Base-by-base conservation (phyloP, 2,797 vertebrate species). In the Acipenser oxyrinchus region DNA sequence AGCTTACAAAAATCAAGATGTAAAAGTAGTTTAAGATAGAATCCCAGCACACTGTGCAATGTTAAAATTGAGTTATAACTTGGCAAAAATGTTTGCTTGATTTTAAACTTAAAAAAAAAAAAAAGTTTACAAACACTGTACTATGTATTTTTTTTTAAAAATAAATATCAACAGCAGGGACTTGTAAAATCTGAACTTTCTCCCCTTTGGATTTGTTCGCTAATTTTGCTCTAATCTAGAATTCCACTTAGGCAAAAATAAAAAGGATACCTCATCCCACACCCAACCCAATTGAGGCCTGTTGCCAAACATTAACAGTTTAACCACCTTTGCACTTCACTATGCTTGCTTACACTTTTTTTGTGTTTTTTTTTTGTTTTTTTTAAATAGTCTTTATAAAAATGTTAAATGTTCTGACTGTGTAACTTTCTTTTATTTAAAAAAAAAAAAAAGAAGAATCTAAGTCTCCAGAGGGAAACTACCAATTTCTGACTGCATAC, bases 381-480 rank as follows among this genome's bases (percentile, higher is more conserved):
- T 12, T 53, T 37, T 37, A 37, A 37, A 37, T 37, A 37, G 23
- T 66, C 48, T 62, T 65, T 66, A 67, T 60, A 60, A 64, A 64
- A 53, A 55, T 66, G 50, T 63, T 58, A 58, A 58, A 58, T 58
- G 55, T 58, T 62, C 59, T 68, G 70, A 18, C 57, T 74, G 61
- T 74, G 61, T 70, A 11, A 12, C 71, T 72, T 75, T 66, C 67
- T 58, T 57, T 55, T 67, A 60, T 73, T 65, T 72, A 72, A 73
- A 37, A 37, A 37, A 37, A 37, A 37, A 37, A 37, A 37, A 37
- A 67, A 78, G 77, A 78, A 80, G 15, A 18, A 18, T 59, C 48
- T 57, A 59, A 75, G 74, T 76, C 72, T 74, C 23, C 59, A 59
- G 69, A 75, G 62, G 66, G 64, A 74, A 77, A 71, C 15, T 18